These are phyloP conservation scores for Asobara japonica DNA, from an alignment of 1,140 invertebrate species.

Conservation along the genomic window DNA sequence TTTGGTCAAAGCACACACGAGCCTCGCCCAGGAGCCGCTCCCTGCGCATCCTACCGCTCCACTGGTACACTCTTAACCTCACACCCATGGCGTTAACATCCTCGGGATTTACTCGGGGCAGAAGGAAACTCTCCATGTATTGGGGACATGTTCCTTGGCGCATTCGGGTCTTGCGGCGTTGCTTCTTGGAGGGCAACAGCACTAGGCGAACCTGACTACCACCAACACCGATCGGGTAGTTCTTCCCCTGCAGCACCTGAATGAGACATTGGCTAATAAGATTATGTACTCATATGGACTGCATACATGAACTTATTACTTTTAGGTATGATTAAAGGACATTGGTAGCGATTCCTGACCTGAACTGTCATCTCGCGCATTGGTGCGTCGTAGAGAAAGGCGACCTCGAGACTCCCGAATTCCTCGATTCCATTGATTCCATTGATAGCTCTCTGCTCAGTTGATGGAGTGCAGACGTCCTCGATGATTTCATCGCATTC, in stretches of 20 bases:
- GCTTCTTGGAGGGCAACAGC: slow-evolving; percentile 89
- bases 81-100: slow-evolving; percentile 92
- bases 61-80: slow-evolving; percentile 83
- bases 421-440: slow-evolving; percentile 56
- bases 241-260: slow-evolving; percentile 87
- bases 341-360: no score
- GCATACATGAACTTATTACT: no score
- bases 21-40: slow-evolving; percentile 92
- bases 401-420: slow-evolving; percentile 84
- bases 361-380: slow-evolving; percentile 86
- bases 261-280: no score
- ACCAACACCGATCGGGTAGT: slow-evolving; percentile 77
- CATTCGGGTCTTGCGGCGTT: slow-evolving; percentile 92
- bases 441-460: slow-evolving; percentile 55
- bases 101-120: slow-evolving; percentile 91
- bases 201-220: slow-evolving; percentile 87
- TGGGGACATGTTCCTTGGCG: slow-evolving; percentile 88
- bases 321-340: slow-evolving; percentile 36
- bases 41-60: slow-evolving; percentile 82
- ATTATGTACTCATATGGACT: no score
- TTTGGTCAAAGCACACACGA: slow-evolving; percentile 85
- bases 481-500: slow-evolving; percentile 58
- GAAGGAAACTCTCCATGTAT: slow-evolving; percentile 91
- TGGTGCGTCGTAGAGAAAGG: slow-evolving; percentile 87
- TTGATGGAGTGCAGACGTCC: slow-evolving; percentile 46